Percentiles rank a stretch among this genome's conserved stretches.
phyloP scores from a whole-genome alignment of 2,797 vertebrate species.

The Tarsius wallacei region DNA sequence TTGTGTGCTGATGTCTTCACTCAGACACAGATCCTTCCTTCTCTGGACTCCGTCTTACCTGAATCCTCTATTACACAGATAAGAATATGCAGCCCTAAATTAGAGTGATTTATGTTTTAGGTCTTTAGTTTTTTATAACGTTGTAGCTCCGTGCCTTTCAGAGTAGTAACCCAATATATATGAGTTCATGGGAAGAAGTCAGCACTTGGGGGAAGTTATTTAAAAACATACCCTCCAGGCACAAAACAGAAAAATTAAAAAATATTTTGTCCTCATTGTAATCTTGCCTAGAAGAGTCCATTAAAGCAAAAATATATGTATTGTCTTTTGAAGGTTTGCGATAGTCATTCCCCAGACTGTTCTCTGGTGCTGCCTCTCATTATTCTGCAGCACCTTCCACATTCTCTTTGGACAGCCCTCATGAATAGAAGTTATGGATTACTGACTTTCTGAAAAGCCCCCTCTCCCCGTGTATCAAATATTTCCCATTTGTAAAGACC shows the following conservation, averaged over 20 bases:
- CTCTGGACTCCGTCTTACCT: conserved; percentile 35
- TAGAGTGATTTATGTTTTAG: not conserved
- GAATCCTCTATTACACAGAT: conserved; percentile 14
- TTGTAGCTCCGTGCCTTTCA: not conserved
- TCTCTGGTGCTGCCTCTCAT: not conserved
- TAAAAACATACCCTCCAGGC: not conserved
- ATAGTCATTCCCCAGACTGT: not conserved
- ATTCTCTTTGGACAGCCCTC: not conserved
- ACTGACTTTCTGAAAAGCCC: accelerated
- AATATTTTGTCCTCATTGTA: not conserved
- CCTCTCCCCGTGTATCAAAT: not conserved
- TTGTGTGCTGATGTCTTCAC: not conserved
- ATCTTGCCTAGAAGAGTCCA: not conserved
- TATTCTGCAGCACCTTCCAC: not conserved
- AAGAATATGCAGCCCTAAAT: not conserved
- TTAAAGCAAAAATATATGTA: not conserved
- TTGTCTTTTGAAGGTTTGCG: not conserved
- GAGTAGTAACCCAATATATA: not conserved
- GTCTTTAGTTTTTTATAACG: not conserved
- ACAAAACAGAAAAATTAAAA: conserved; percentile 18
- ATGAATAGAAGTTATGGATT: not conserved
- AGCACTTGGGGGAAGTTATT: not conserved
- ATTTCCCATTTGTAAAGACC: not conserved
- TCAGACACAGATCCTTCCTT: conserved; percentile 22
- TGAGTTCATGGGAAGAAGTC: not conserved